Evolutionary conservation across 2,113 vertebrate species (phyloP), one percentile per base, ranked within the genome.

Genomic region (Stigmatopora nigra): DNA sequence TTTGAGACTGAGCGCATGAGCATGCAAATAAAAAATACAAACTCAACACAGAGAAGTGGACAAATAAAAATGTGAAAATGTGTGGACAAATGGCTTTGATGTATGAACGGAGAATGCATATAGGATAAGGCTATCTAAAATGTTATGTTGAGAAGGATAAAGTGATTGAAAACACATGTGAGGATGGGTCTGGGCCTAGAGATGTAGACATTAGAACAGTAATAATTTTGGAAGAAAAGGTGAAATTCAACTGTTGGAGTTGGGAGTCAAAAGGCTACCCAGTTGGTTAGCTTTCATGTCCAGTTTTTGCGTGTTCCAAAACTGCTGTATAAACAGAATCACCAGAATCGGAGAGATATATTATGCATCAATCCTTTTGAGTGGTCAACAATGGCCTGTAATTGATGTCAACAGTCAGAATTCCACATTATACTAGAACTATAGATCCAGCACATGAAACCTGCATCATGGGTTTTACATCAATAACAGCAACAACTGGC

Each of bases 1-100:
- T 85, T 84, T 84, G 80, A 86, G 83, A 82, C 80, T 51, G 68
- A 61, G 41, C 61, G 60, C 35, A 57, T 61, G 48, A 70, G 46
- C 85, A 80, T 84, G 85, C 83, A 82, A 68, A 78, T 59, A 59
- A 59, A 59, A 59, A 8, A 41, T 52, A 15, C 68, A 63, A 72
- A 65, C 11, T 49, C 25, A 73, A 85, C 80, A 81, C 61, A 58
- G 41, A 81, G 55, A 84, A 11, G 19, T 49, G 73, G 67, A 88
- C 80, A 77, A 82, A 79, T 77, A 81, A 76, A 79, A 73, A 65
- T 61, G 69, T 65, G 68, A 7, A 63, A 44, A 61, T 72, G 66
- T 46, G 31, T 59, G 64, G 72, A 81, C 57, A 72, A 56, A 80
- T 70, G 75, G 72, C 55, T 36, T 36, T 1, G 70, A 64, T 64